A percentile compares a stretch with the other conserved stretches of the same genome.
phyloP scores from a whole-genome alignment of 2,888 invertebrate genomes.

The Lepidochitona cinerea region DNA sequence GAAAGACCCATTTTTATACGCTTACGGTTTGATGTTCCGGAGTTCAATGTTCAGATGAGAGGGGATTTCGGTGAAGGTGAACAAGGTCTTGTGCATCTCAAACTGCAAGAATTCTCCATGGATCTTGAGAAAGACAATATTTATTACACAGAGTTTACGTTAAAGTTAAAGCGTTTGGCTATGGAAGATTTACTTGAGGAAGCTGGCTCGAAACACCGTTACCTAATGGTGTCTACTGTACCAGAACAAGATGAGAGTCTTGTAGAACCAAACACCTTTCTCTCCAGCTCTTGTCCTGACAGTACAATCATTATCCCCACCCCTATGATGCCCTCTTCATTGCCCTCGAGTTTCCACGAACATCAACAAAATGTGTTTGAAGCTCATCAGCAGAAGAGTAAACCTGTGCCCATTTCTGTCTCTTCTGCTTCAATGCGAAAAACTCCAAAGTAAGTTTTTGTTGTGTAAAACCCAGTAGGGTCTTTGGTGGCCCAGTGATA shows the following conservation, averaged over 20 bases:
- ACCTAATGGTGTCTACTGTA: conserved; percentile 77
- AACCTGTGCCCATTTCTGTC: too few species aligned
- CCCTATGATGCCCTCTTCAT: conserved; percentile 74
- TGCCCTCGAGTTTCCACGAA: conserved; percentile 60
- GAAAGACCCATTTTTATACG: background rate
- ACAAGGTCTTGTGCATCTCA: conserved; percentile 81
- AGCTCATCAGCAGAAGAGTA: conserved; percentile 1
- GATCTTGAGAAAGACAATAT: conserved; percentile 80
- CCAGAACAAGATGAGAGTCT: conserved; percentile 24
- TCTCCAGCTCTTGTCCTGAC: conserved; percentile 85
- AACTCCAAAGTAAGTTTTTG: too few species aligned
- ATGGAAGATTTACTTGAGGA: conserved; percentile 92
- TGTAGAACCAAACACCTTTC: conserved; percentile 69
- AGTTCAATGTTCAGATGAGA: conserved; percentile 62
- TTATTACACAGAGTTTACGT: conserved; percentile 81
- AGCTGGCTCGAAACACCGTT: conserved; percentile 83
- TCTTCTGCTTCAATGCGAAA: too few species aligned
- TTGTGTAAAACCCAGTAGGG: too few species aligned
- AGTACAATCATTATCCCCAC: conserved; percentile 60
- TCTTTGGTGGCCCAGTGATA: too few species aligned
- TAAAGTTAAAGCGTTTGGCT: conserved; percentile 84
- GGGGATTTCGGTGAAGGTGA: conserved; percentile 68
- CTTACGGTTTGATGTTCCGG: conserved; percentile 60
- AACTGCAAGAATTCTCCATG: conserved; percentile 86
- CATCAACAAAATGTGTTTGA: conserved; percentile 16